Evolutionary conservation across 2,888 invertebrate species (phyloP), one percentile per base, ranked within the genome.

Genomic region (Sympetrum striolatum): DNA sequence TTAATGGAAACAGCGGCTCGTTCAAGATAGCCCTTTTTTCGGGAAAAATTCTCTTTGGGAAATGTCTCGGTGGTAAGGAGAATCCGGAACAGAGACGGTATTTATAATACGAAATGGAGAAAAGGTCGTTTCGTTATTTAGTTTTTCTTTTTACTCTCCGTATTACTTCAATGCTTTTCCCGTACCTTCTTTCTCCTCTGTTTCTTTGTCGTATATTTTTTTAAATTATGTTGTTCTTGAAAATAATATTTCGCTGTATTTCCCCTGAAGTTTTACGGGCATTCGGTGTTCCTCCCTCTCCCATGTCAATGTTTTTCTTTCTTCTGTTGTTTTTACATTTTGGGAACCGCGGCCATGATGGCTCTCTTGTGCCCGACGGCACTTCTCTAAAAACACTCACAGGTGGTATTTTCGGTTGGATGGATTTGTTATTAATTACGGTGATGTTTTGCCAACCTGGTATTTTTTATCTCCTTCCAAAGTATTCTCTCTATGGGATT

Each of bases 161-260:
- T 86, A 60, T 86, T 86, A 64, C 60, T 86, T 60, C 86, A 64
- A 25, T 4, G 64, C 53, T 31, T n/a, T 60, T n/a, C 60, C 37
- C 35, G 53, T 35, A 6, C 86, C 22, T 60, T 44, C 80, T 80
- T 37, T 53, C 80, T 39, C 22, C 37, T 73, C 25, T 58, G 58
- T 82, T 82, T 82, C 58, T 86, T 86, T 86, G n/a, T 86, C 14
- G 58, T 86, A 18, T 86, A 86, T 60, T 60, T 86, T 60, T 86
- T 86, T 86, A 64, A 53, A 86, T 86, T 60, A 86, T 86, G 86
- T 86, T 86, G 86, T 86, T 86, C 86, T 86, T 86, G 60, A 60
- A 86, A 86, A 86, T 60, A 39, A n/a, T 60, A 37, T 35, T 15
- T 0, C 86, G 58, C 86, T 18, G 12, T 60, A 37, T 86, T 86